A percentile compares a stretch with the other conserved stretches of the same genome.
phyloP scores from a whole-genome alignment of 2,113 vertebrate genomes.

The Arvicanthis niloticus region DNA sequence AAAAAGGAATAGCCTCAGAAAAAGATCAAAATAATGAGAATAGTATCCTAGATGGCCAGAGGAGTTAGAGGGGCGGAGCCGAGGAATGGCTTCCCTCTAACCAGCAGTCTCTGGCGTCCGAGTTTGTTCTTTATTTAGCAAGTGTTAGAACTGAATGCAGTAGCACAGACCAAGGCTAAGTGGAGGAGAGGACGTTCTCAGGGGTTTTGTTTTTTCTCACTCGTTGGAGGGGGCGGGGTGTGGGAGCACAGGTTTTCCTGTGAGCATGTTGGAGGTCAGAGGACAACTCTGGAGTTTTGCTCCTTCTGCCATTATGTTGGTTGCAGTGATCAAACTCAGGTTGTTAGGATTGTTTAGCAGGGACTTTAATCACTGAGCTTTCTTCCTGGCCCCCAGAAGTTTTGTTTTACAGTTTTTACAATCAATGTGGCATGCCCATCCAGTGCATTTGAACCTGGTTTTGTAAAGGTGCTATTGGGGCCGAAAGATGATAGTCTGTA shows the following conservation, averaged over 20 bases:
- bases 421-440: background rate
- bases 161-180: background rate
- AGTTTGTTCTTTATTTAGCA: background rate
- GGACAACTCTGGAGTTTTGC: no score
- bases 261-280: background rate
- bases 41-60: conserved; percentile 2
- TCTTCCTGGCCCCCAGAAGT: background rate
- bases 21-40: background rate
- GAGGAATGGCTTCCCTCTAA: background rate
- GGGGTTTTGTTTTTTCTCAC: background rate
- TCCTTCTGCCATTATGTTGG: background rate
- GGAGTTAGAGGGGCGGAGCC: background rate
- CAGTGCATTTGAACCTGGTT: background rate
- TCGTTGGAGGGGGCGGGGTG: no score
- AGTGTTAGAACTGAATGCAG: background rate
- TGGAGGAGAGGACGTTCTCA: background rate
- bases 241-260: background rate
- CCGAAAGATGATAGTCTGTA: background rate
- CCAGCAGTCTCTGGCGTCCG: background rate
- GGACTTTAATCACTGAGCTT: background rate
- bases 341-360: background rate
- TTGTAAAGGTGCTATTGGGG: background rate
- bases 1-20: conserved; percentile 7
- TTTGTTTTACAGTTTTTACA: background rate
- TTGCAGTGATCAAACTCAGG: fast-evolving